Conservation (phyloP, 2,888 invertebrate species). For the Marronus borbonicus region DNA sequence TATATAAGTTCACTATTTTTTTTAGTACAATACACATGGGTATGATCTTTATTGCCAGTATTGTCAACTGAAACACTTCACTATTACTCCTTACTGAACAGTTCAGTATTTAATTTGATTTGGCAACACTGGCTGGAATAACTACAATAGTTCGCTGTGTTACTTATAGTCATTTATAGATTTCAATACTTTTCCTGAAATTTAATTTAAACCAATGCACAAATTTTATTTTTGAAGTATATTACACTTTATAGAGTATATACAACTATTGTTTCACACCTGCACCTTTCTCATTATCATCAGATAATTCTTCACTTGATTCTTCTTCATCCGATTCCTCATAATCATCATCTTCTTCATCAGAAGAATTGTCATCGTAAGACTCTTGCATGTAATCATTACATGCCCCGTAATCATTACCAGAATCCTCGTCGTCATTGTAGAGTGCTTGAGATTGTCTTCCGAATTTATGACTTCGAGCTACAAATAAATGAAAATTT, state of each 20-base stretch:
- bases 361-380: constrained; percentile 68
- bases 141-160: no score
- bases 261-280: constrained; percentile 47
- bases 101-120: no score
- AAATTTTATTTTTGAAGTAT: constrained; percentile 4
- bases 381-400: constrained; percentile 65
- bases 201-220: no score
- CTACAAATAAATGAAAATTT: constrained; percentile 66
- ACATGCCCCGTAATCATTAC: constrained; percentile 69
- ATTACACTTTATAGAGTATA: constrained; percentile 13
- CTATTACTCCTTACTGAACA: no score
- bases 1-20: no score
- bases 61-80: no score
- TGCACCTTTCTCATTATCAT: constrained; percentile 61
- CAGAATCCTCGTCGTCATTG: constrained; percentile 77
- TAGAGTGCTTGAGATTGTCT: constrained; percentile 81
- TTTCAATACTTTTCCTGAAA: no score
- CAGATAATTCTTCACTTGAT: constrained; percentile 66
- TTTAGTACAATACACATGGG: no score
- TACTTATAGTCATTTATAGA: no score
- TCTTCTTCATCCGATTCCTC: constrained; percentile 68
- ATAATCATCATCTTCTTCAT: constrained; percentile 67
- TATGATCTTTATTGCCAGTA: no score
- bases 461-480: constrained; percentile 91
- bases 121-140: no score